Base-by-base conservation (phyloP, 2,113 vertebrate genomes). In the human (Homo sapiens) region DNA sequence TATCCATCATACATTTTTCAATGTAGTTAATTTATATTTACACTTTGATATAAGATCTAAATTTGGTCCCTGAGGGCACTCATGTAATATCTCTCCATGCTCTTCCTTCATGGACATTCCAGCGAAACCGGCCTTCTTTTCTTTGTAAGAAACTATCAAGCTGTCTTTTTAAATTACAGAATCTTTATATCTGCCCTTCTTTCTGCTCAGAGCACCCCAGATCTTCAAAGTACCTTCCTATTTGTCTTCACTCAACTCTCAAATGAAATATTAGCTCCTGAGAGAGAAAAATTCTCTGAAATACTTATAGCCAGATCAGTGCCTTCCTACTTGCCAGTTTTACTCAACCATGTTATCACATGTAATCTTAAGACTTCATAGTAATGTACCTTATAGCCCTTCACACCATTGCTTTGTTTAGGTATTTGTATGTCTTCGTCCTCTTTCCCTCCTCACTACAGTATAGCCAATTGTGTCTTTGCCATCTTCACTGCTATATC, bases 31-130 rank as follows among this genome's bases (percentile, higher is more conserved):
- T 75, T 89, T 22, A 5, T 18, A 48, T 50, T 13, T 43, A 50
- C 83, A 16, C 4, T 75, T 27, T 23, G 23, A 45, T 70, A 5
- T 7, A 89, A 89, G 38, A 78, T 90, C 14, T 12, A 52, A 75
- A 78, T 70, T 48, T 81, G 11, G 35, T 25, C 12, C 27, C 6
- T 52, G 18, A 43, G 8, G 83, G 1, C 0, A 12, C 16, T 10
- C 43, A 10, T 25, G 22, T 38, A 38, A n/a, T 25, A 2, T 18
- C 25, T 61, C 4, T 25, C n/a, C 9, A 0, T n/a, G 0, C 2
- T 2, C 30, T 94, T n/a, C 23, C 38, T 90, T 89, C 48, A 40
- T 50, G 16, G 14, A 7, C 4, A 82, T 83, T 57, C 12, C 22
- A 59, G 61, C 5, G 30, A 92, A 90, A 75, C 5, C 7, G 8